Conservation (phyloP, 2,797 vertebrate genomes). For the Poecilia wingei region DNA sequence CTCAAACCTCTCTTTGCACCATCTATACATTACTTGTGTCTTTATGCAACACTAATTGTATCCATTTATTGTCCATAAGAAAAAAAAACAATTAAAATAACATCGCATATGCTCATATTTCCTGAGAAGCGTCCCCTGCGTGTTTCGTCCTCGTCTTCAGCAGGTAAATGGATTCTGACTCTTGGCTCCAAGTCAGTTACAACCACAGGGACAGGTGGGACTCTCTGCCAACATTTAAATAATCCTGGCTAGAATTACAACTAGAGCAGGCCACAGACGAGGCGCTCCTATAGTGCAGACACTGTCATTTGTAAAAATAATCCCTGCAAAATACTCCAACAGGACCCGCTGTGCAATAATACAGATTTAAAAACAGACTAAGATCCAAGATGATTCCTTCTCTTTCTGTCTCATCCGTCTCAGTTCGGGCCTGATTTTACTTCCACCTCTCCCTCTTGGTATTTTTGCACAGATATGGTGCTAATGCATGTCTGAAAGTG, state of each 20-base stretch:
- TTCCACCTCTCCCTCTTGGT: constrained; percentile 5
- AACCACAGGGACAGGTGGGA: constrained; percentile 49
- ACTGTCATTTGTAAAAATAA: background rate
- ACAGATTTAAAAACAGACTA: background rate
- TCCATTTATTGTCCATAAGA: background rate
- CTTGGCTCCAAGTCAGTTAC: constrained; percentile 14
- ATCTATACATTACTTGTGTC: background rate
- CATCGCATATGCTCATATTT: background rate
- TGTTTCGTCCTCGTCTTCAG: constrained; percentile 14
- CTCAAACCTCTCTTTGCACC: background rate
- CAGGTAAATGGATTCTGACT: constrained; percentile 26
- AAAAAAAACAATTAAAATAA: background rate
- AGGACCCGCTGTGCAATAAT: background rate
- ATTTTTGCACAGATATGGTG: background rate
- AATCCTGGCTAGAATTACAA: constrained; percentile 20
- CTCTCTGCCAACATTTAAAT: background rate
- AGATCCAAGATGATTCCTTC: background rate
- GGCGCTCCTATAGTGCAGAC: constrained; percentile 18
- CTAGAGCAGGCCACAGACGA: constrained; percentile 18
- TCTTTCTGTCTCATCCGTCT: constrained; percentile 3
- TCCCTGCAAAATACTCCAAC: background rate
- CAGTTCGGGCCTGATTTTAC: constrained; percentile 9
- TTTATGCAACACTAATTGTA: background rate
- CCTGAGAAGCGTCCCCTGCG: constrained; percentile 13
- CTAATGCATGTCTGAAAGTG: constrained; percentile 47